These are phyloP conservation scores for Ciconia boyciana DNA, from an alignment of 2,113 vertebrate genomes.

Conservation along the genomic window DNA sequence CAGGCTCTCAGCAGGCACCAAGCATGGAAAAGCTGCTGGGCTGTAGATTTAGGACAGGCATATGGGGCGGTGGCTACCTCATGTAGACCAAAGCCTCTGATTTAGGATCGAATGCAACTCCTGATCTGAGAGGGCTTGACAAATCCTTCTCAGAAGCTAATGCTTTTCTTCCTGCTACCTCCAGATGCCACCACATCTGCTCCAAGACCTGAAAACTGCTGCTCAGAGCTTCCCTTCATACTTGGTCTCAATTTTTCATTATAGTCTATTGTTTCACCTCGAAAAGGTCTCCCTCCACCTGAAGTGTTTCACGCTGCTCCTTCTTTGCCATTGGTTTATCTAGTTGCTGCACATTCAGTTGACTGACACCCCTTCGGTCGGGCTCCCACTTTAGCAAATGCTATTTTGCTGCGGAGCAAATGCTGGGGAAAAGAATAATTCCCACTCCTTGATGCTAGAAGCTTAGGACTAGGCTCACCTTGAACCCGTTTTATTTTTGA, in stretches of 20 bases:
- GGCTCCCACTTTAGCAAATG: neutral
- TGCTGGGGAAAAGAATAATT: neutral
- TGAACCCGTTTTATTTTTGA: neutral
- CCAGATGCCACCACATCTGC: neutral
- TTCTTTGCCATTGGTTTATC: neutral
- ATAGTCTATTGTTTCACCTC: neutral
- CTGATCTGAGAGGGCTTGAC: neutral
- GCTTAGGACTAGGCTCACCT: neutral
- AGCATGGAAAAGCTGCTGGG: neutral
- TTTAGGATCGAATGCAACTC: neutral
- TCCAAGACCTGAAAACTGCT: neutral
- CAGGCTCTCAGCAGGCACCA: neutral
- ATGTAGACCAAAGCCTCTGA: neutral
- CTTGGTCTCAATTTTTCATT: neutral
- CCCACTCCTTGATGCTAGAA: neutral
- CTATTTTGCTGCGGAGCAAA: neutral
- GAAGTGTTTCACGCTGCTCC: neutral
- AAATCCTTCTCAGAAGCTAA: neutral
- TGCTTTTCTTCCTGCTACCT: neutral
- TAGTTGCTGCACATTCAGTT: neutral
- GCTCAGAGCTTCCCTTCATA: neutral
- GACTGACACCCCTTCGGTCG: neutral
- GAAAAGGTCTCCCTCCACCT: neutral
- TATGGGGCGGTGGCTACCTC: accelerated
- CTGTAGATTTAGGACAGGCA: neutral